Base-by-base conservation (phyloP, 92 coral and sea anemone genomes). In the Actinernus sp. region DNA sequence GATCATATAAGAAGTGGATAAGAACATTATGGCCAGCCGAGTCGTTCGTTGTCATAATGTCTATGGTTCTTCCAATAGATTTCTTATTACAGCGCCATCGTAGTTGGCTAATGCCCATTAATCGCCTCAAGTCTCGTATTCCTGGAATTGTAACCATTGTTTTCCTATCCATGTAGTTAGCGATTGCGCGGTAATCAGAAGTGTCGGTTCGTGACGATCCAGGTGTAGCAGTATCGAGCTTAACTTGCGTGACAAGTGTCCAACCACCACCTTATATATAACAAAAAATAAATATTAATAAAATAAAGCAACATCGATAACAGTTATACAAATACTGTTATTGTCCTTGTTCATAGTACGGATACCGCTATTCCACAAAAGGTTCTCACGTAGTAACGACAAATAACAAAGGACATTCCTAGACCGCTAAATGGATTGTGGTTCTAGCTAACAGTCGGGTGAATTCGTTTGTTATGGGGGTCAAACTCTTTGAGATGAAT, bases 41-140 rank as follows among this genome's bases (percentile, higher is more conserved):
- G 66, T 58, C 50, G 57, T 79, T 86, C 3, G 38, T 79, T 6
- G 92, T 86, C 70, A 72, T 61, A 32, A 86, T 66, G 60, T 86
- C 80, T 33, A 86, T 21, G 14, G 77, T 68, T 46, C 92, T 81
- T 18, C 87, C 87, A 14, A 52, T 53, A 27, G 53, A 37, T 30
- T 85, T 78, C 77, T 85, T 85, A 66, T 36, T 51, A 34, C 92
- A 86, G 33, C 82, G 69, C 53, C 63, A 86, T 2, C 92, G 77
- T 1, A 79, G 20, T 36, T 86, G 87, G 23, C 48, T 21, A 24
- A 78, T 63, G 4, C 56, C 51, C 25, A 63, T 63, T 2, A 63
- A 24, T 1, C 3, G 18, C 11, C 58, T 19, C 26, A 71, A 36
- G 9, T 56, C 19, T 17, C n/a, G n/a, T 17, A 71, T 29, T 2